Base-by-base conservation (phyloP, 2,797 vertebrate genomes). In the Malacoctenus gilli region DNA sequence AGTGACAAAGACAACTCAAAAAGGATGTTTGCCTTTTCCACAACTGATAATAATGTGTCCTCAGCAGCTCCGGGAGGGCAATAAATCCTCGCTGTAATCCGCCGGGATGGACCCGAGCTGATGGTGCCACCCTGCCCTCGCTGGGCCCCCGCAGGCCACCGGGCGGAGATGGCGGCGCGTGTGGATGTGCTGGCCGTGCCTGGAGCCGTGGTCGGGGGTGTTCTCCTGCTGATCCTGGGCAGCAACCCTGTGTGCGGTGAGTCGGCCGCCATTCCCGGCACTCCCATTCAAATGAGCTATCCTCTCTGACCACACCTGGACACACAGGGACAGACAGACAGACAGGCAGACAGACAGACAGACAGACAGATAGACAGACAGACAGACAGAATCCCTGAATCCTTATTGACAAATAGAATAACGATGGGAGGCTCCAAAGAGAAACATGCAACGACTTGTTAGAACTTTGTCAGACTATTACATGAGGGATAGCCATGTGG, bases 171-270 rank as follows among this genome's bases (percentile, higher is more conserved):
- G 85, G 86, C 75, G 47, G 64, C 53, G 4, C 25, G 66, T 64
- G 51, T 31, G 32, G 77, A 80, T 61, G 78, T 80, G 49, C 77
- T 75, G 61, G 49, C 69, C 44, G 8, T 59, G 63, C 77, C 69
- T 53, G 80, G 78, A 42, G 47, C 79, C 15, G 61, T 85, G 83
- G 63, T 82, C 5, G 62, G 85, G 74, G 75, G 79, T 43, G 64
- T 87, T 63, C 73, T 92, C 52, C 86, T 91, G 57, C 81, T 92
- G 48, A 20, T 84, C 3, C 67, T 88, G 64, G 76, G 84, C 77
- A 79, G 76, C 77, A 71, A 82, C 72, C 78, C 80, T 5, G 84
- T 57, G n/a, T 71, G 68, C 82, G 90, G 92, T 93, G 90, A 92
- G 92, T 91, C 83, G 82, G 51, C 59, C 20, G 71, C 69, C 70